A percentile compares a stretch with the other conserved stretches of the same genome.
These are phyloP conservation scores for Agonopterix subpropinquella DNA, from an alignment of 2,888 invertebrate species.

Conservation along the genomic window DNA sequence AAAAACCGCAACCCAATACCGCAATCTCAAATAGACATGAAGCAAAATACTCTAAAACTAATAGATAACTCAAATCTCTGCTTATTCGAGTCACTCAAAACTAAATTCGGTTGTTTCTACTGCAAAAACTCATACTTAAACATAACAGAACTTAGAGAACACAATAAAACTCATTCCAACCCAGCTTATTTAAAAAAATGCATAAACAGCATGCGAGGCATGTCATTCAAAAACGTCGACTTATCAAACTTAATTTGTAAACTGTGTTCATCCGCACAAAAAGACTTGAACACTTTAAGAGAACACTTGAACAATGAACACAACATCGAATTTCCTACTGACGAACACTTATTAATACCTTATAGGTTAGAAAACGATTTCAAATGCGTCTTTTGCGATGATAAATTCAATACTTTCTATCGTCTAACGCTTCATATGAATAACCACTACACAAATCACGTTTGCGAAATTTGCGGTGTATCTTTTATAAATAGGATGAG, in stretches of 20 bases:
- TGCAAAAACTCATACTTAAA: slow-evolving; percentile 31
- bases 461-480: slow-evolving; percentile 38
- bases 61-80: slow-evolving; percentile 44
- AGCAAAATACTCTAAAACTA: slow-evolving; percentile 37
- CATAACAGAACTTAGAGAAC: slow-evolving; percentile 29
- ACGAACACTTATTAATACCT: slow-evolving; percentile 33
- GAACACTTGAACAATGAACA: slow-evolving; percentile 31
- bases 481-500: slow-evolving; percentile 35
- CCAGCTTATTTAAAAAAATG: slow-evolving; percentile 11
- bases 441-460: slow-evolving; percentile 31
- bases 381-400: slow-evolving; percentile 28
- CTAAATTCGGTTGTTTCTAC: slow-evolving; percentile 36
- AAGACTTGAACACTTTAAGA: slow-evolving; percentile 22
- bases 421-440: slow-evolving; percentile 40
- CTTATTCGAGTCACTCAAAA: slow-evolving; percentile 35
- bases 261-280: slow-evolving; percentile 22
- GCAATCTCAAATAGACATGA: slow-evolving; percentile 12
- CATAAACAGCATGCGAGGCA: slow-evolving; percentile 24
- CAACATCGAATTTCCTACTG: slow-evolving; percentile 20
- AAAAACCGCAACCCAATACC: slow-evolving; percentile 1
- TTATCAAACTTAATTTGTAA: slow-evolving; percentile 38
- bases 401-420: slow-evolving; percentile 28
- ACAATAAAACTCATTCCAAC: slow-evolving; percentile 25
- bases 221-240: slow-evolving; percentile 36
- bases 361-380: slow-evolving; percentile 28